Evolutionary conservation across 2,888 invertebrate species (phyloP).

Genomic region (Pristionchus arcanus): DNA sequence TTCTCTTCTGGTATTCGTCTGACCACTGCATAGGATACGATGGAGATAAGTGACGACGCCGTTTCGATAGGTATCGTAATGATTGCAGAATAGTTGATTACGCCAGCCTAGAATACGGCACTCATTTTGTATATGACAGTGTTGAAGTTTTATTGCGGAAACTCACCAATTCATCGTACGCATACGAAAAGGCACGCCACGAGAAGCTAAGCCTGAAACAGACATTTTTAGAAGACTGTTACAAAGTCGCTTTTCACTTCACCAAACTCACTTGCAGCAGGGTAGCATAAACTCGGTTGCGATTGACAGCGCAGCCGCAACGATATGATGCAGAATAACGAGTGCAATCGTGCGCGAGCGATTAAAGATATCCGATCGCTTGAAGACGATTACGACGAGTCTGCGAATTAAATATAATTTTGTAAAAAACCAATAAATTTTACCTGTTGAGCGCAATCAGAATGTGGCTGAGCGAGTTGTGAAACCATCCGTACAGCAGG

Average conservation of each 20-base stretch:
- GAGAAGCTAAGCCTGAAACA: neutral
- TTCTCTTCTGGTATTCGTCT: neutral
- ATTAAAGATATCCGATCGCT: neutral
- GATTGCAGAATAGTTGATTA: neutral
- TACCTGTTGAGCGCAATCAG: constrained; percentile 23
- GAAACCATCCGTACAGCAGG: constrained; percentile 21
- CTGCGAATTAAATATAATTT: neutral
- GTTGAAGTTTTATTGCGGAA: neutral
- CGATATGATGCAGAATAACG: neutral
- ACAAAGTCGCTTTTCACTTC: neutral
- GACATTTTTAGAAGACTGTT: neutral
- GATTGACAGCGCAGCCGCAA: neutral
- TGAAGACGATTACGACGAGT: constrained; percentile 2
- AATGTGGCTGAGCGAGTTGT: constrained; percentile 28
- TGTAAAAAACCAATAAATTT: neutral
- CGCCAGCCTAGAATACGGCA: neutral
- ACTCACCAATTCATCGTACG: neutral
- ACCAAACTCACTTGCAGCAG: neutral
- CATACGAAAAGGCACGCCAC: neutral
- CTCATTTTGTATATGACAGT: too few species aligned
- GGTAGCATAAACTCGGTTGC: neutral
- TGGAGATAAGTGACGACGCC: neutral
- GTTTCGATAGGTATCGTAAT: neutral
- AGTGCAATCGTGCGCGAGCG: neutral
- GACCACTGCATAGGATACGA: neutral